A percentile compares a stretch with the other conserved stretches of the same genome.
These are phyloP conservation scores for Echinops telfairi DNA, from an alignment of 2,113 vertebrate genomes.

Conservation along the genomic window DNA sequence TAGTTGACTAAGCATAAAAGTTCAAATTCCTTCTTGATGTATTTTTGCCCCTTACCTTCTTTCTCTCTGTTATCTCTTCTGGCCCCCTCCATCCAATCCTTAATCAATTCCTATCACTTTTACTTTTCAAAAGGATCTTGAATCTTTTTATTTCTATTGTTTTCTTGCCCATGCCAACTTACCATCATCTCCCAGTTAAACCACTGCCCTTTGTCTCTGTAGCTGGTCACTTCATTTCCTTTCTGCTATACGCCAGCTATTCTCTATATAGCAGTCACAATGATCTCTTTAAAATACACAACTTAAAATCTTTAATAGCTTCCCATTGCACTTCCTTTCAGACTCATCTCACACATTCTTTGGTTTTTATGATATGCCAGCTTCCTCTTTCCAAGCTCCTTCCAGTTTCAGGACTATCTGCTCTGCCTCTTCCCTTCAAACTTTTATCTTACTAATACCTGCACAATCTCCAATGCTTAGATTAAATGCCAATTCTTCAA, in stretches of 20 bases:
- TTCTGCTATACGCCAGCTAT: constrained; percentile 10
- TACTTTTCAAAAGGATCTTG: constrained; percentile 38
- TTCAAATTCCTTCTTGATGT: constrained; percentile 3
- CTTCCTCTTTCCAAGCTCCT: constrained; percentile 1
- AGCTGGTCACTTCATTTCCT: constrained; percentile 53
- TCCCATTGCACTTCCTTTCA: constrained; percentile 14
- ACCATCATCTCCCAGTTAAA: constrained; percentile 31
- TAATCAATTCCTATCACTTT: constrained; percentile 36
- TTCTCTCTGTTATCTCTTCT: background rate
- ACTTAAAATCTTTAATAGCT: constrained; percentile 53
- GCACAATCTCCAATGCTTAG: background rate
- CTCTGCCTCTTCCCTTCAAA: background rate
- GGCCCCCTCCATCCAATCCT: background rate
- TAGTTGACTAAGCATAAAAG: constrained; percentile 54
- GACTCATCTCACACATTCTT: background rate
- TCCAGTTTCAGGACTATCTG: background rate
- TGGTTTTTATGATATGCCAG: background rate
- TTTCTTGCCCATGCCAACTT: background rate
- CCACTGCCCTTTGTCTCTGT: background rate
- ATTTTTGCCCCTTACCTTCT: constrained; percentile 24
- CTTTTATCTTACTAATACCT: constrained; percentile 19
- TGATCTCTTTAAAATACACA: constrained; percentile 47
- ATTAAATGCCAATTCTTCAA: constrained; percentile 33
- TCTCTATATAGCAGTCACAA: constrained; percentile 35
- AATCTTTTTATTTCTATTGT: constrained; percentile 56